phyloP scores from a whole-genome alignment of 2,888 invertebrate species.

The Orthosia incerta region DNA sequence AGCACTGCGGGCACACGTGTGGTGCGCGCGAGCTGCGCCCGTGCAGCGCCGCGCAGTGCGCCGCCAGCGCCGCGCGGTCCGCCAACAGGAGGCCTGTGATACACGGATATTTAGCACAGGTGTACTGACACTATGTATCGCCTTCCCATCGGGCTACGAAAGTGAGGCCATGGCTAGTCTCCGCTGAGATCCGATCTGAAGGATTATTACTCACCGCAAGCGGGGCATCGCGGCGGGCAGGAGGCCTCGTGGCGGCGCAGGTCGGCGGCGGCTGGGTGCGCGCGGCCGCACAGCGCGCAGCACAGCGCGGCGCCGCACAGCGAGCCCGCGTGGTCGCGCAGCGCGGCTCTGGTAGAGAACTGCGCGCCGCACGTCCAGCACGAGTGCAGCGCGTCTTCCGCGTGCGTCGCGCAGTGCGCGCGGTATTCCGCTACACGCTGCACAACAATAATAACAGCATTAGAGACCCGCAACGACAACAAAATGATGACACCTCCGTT shows the following conservation, averaged over 20 bases:
- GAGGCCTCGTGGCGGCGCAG: slow-evolving; percentile 49
- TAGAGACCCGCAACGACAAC: neutral
- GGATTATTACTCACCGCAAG: slow-evolving; percentile 38
- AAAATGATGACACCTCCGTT: too few relatives aligned
- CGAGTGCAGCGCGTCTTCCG: slow-evolving; percentile 77
- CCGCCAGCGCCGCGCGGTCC: slow-evolving; percentile 67
- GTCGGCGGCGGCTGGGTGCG: slow-evolving; percentile 30
- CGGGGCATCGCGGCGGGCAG: slow-evolving; percentile 61
- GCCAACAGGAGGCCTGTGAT: slow-evolving; percentile 38
- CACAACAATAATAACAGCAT: too few relatives aligned
- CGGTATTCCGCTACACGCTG: slow-evolving; percentile 80
- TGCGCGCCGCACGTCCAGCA: slow-evolving; percentile 88
- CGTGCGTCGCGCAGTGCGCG: slow-evolving; percentile 78
- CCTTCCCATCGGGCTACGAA: too few relatives aligned
- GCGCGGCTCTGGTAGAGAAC: slow-evolving; percentile 72
- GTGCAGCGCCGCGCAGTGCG: slow-evolving; percentile 69
- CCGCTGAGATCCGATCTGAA: too few relatives aligned
- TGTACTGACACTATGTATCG: too few relatives aligned
- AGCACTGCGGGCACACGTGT: slow-evolving; percentile 77
- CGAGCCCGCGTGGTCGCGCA: slow-evolving; percentile 72
- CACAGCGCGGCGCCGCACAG: slow-evolving; percentile 59
- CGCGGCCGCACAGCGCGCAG: slow-evolving; percentile 77
- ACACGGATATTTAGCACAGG: slow-evolving; percentile 7
- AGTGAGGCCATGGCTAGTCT: too few relatives aligned
- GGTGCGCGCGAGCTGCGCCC: slow-evolving; percentile 62